Evolutionary conservation across 2,797 vertebrate species (phyloP).

Genomic region (Coranthus polyacanthus): DNA sequence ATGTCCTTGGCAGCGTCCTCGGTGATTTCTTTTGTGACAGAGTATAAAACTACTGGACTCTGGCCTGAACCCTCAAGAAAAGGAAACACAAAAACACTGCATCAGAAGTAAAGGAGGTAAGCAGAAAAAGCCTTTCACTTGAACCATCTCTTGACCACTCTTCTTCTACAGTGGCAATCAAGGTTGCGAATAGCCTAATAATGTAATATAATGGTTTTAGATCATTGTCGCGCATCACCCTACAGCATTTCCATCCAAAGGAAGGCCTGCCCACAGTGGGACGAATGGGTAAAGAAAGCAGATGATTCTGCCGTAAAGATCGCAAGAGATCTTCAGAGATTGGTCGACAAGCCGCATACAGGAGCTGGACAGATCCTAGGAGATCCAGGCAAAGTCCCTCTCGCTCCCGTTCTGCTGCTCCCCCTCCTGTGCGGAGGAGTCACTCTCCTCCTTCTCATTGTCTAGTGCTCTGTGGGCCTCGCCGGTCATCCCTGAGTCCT

Average conservation of each 20-base stretch:
- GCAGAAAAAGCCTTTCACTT: conserved; percentile 72
- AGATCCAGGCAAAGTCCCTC: conserved; percentile 97
- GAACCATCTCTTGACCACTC: conserved; percentile 60
- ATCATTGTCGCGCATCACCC: conserved; percentile 78
- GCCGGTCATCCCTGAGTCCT: conserved; percentile 89
- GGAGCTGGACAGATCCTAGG: conserved; percentile 83
- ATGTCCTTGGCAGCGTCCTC: conserved; percentile 67
- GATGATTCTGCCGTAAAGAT: conserved; percentile 73
- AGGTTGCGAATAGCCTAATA: conserved; percentile 59
- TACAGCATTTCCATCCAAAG: conserved; percentile 69
- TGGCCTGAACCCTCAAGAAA: conserved; percentile 71
- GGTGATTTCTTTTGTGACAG: conserved; percentile 67
- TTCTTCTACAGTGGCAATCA: conserved; percentile 74
- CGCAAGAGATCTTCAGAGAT: conserved; percentile 72
- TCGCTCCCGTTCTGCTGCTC: conserved; percentile 88
- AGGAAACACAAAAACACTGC: conserved; percentile 78
- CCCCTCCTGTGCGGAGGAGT: conserved; percentile 90
- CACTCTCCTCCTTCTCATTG: conserved; percentile 92
- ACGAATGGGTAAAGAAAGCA: conserved; percentile 75
- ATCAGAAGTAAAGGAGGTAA: conserved; percentile 83
- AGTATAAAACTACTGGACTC: conserved; percentile 73
- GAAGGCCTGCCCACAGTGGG: conserved; percentile 69
- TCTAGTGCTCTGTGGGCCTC: conserved; percentile 87
- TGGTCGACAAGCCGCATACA: conserved; percentile 48
- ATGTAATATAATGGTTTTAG: conserved; percentile 54